A percentile compares a stretch with the other conserved stretches of the same genome.
These are phyloP conservation scores for Ditylenchus weischeri DNA, from an alignment of 2,888 invertebrate genomes.

Conservation along the genomic window DNA sequence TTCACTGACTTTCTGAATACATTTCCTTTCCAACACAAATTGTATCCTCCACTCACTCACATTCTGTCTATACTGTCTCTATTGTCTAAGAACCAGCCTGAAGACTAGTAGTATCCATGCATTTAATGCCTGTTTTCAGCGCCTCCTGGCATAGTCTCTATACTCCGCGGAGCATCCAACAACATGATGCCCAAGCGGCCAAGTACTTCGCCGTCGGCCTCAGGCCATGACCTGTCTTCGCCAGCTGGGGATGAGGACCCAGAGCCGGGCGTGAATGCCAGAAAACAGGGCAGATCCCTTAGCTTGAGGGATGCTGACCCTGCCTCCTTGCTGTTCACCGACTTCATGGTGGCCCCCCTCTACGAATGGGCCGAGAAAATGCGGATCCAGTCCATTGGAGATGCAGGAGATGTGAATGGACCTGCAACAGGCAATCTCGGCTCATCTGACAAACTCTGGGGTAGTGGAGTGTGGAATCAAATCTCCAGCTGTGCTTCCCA, in stretches of 20 bases:
- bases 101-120: too few species aligned
- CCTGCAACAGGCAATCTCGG: conserved; percentile 38
- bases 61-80: too few species aligned
- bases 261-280: not conserved
- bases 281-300: conserved; percentile 18
- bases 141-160: not conserved
- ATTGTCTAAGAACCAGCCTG: too few species aligned
- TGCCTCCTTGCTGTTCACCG: conserved; percentile 35
- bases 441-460: conserved; percentile 27
- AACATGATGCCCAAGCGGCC: conserved; percentile 11
- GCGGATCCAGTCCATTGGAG: conserved; percentile 36
- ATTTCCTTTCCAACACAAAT: not conserved
- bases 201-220: conserved; percentile 11
- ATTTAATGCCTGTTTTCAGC: conserved; percentile 7
- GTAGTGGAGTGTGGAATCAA: conserved; percentile 24
- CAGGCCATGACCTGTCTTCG: not conserved
- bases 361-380: conserved; percentile 48
- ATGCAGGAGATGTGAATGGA: conserved; percentile 33
- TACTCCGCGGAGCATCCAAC: not conserved
- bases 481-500: conserved; percentile 20
- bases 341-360: conserved; percentile 55
- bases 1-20: too few species aligned
- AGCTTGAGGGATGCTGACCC: conserved; percentile 26
- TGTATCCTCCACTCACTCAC: too few species aligned
- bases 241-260: not conserved